Percentiles rank a stretch among this genome's conserved stretches.
These are phyloP conservation scores for Digitonthophagus gazella DNA, from an alignment of 2,888 invertebrate species.

Conservation along the genomic window DNA sequence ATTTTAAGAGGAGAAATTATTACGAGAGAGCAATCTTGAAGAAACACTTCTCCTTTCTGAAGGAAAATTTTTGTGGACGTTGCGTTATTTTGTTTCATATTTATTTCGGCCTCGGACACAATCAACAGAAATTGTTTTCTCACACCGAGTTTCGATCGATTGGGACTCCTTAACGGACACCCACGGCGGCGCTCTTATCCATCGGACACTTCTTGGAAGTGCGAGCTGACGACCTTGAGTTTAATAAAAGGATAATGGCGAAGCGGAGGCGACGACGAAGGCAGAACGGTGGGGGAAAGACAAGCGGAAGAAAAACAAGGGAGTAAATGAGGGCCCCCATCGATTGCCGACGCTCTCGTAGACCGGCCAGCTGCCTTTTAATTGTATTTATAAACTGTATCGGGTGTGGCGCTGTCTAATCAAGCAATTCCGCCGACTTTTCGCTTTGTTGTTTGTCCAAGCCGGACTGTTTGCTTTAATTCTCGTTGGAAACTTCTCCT, in stretches of 20 bases:
- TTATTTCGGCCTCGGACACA: background rate
- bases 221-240: background rate
- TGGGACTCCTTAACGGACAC: background rate
- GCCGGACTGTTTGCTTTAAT: slow-evolving; percentile 9
- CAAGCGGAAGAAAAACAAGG: slow-evolving; percentile 7
- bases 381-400: slow-evolving; percentile 11
- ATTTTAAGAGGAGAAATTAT: background rate
- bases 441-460: slow-evolving; percentile 15
- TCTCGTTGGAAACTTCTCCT: slow-evolving; percentile 8
- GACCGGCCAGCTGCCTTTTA: slow-evolving; percentile 11
- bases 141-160: background rate
- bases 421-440: slow-evolving; percentile 15
- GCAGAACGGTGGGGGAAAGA: background rate
- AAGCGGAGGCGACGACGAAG: no score
- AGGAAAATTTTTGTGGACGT: background rate
- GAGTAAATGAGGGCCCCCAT: slow-evolving; percentile 14
- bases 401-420: slow-evolving; percentile 9
- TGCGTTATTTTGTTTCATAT: background rate
- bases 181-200: background rate
- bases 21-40: no score
- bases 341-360: slow-evolving; percentile 4
- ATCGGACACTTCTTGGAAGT: background rate
- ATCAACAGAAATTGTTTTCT: background rate
- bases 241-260: background rate
- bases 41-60: no score